A percentile compares a stretch with the other conserved stretches of the same genome.
Evolutionary conservation across 2,888 invertebrate genomes (phyloP).

Genomic region (Xestia c-nigrum): DNA sequence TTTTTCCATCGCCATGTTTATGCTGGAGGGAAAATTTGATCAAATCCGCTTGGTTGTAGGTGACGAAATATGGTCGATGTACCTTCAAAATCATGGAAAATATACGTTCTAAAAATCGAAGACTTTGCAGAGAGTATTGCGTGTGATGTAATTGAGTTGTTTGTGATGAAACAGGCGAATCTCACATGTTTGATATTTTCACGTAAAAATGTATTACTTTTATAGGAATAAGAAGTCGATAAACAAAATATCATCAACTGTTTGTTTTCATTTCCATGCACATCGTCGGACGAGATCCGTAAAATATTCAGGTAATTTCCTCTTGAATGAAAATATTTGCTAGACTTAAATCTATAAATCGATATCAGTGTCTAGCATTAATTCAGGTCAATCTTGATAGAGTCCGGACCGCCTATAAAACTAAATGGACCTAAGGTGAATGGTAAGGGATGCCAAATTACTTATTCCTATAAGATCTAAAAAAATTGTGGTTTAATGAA

Average conservation of each 20-base stretch:
- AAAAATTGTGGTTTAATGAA: too few species aligned
- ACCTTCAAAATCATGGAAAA: constrained; percentile 12
- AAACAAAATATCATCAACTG: not conserved
- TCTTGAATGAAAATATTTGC: constrained; percentile 50
- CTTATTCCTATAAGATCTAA: constrained; percentile 68
- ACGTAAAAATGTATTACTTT: not conserved
- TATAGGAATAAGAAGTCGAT: not conserved
- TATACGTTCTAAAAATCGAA: not conserved
- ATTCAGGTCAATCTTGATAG: constrained; percentile 74
- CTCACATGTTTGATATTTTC: not conserved
- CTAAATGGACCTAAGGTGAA: constrained; percentile 72
- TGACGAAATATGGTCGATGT: constrained; percentile 17
- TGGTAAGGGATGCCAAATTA: constrained; percentile 71
- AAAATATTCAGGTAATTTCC: constrained; percentile 33
- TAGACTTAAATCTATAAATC: constrained; percentile 56
- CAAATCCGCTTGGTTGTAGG: constrained; percentile 17
- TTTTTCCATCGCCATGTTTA: constrained; percentile 39
- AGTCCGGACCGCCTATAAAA: constrained; percentile 72
- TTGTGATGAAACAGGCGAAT: not conserved
- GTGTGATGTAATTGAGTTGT: not conserved
- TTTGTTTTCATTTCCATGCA: not conserved
- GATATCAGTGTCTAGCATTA: constrained; percentile 65
- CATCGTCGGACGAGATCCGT: constrained; percentile 5
- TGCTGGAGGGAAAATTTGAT: constrained; percentile 25
- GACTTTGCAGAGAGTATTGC: not conserved